Percentiles rank a stretch among this genome's conserved stretches.
phyloP scores from a whole-genome alignment of 2,888 invertebrate species.

The Phengaris arion region DNA sequence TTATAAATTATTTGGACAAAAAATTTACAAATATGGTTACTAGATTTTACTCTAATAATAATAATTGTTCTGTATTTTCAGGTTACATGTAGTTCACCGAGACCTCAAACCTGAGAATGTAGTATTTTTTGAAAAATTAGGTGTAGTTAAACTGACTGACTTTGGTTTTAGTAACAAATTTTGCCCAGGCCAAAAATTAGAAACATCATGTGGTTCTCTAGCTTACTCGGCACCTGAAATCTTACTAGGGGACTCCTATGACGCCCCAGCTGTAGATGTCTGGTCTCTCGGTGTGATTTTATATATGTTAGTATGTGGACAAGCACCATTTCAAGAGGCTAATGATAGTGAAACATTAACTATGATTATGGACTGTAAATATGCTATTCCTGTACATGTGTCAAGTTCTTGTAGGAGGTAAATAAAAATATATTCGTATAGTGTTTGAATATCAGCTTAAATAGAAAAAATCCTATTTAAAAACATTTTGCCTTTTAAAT shows the following conservation, averaged over 20 bases:
- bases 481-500: too few relatives aligned
- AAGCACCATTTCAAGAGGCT: conserved; percentile 98
- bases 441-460: too few relatives aligned
- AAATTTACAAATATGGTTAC: not conserved
- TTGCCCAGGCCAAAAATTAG: conserved; percentile 96
- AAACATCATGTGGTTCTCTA: conserved; percentile 98
- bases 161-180: conserved; percentile 98
- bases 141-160: conserved; percentile 98
- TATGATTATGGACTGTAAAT: conserved; percentile 99
- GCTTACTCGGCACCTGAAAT: conserved; percentile 99
- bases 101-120: conserved; percentile 99
- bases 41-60: not conserved
- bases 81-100: conserved; percentile 85
- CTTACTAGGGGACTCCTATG: conserved; percentile 97
- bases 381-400: conserved; percentile 93
- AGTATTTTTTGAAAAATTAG: conserved; percentile 98
- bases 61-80: conserved; percentile 47
- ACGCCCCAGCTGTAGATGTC: conserved; percentile 99
- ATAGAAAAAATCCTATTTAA: too few relatives aligned
- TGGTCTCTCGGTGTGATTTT: conserved; percentile 99
- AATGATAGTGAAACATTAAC: conserved; percentile 99
- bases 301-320: conserved; percentile 98
- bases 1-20: not conserved
- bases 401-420: conserved; percentile 91
- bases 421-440: not conserved